Base-by-base conservation (phyloP, 2,888 invertebrate genomes). In the Bombylius discolor region DNA sequence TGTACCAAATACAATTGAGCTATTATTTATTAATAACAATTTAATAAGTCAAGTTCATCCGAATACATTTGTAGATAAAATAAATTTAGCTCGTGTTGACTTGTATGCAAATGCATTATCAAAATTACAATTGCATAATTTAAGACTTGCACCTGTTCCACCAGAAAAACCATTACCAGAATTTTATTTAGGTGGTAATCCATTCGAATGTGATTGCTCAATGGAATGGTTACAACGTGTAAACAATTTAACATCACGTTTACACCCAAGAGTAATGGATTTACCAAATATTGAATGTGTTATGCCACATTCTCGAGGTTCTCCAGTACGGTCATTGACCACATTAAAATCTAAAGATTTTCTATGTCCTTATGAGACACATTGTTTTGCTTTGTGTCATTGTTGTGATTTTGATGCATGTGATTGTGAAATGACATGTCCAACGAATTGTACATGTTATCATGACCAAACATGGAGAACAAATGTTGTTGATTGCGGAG, bases 351-450 rank as follows among this genome's bases (percentile, higher is more conserved):
- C 89, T n/a, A 83, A 88, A 65, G 90, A 93, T 73, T 94, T 94
- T 76, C 80, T 95, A 66, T 95, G 94, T 75, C 85, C 85, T 67
- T 95, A 95, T 77, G 88, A 90, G 70, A 88, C 89, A 58, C 92
- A 94, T 73, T 96, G 96, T 76, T 95, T 94, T 77, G 90, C 94
- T 9, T 78, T 93, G 58, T 96, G 96, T 72, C 91, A 93, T 70
- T 96, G 96, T 76, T 96, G 96, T 73, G 94, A 94, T 70, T 95
- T 92, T 69, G 94, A 93, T 71, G 92, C 91, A 59, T 96, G 96
- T 74, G 95, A 96, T 76, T 96, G 96, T 76, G 92, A 95, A 78
- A 95, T 94, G 90, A 92, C 90, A 59, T 96, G 96, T 68, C 96
- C 96, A 48, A 82, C 83, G 65, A 91, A 91, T 65, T 96, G 96